Percentiles rank a stretch among this genome's conserved stretches.
These are phyloP conservation scores for Decapterus maruadsi DNA, from an alignment of 2,797 vertebrate species.

Conservation along the genomic window DNA sequence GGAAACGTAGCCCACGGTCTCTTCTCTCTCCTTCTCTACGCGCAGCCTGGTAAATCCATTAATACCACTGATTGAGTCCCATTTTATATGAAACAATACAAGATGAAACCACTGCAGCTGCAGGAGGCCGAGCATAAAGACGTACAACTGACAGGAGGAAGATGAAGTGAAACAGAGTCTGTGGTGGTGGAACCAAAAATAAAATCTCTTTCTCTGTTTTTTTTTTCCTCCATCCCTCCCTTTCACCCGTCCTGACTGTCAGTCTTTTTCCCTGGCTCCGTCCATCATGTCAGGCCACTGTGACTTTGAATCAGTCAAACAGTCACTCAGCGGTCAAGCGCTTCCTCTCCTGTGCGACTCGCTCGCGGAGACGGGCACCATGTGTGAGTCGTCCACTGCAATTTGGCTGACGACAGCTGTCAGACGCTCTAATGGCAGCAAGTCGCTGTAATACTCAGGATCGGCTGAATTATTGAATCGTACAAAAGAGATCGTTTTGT, in stretches of 20 bases:
- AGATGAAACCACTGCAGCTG: slow-evolving; percentile 16
- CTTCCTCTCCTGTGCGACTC: slow-evolving; percentile 21
- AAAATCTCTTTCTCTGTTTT: neutral
- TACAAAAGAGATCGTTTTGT: neutral
- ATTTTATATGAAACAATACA: slow-evolving; percentile 38
- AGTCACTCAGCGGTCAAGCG: slow-evolving; percentile 45
- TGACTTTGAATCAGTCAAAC: slow-evolving; percentile 51
- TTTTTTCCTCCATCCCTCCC: neutral
- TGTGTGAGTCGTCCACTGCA: slow-evolving; percentile 25
- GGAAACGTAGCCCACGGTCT: slow-evolving; percentile 24
- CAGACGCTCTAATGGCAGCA: neutral
- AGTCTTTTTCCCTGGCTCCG: slow-evolving; percentile 30
- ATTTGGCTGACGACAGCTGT: slow-evolving; percentile 42
- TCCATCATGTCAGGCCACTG: slow-evolving; percentile 52
- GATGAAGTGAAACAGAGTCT: slow-evolving; percentile 1
- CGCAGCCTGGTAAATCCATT: slow-evolving; percentile 47
- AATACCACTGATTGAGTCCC: slow-evolving; percentile 26
- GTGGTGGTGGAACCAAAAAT: slow-evolving; percentile 30
- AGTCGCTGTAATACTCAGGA: neutral
- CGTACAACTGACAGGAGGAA: slow-evolving; percentile 6
- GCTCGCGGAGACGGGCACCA: slow-evolving; percentile 18
- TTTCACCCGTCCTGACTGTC: slow-evolving; percentile 21
- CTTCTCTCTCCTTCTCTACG: neutral
- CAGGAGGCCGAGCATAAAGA: slow-evolving; percentile 3
- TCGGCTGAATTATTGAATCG: neutral